Evolutionary conservation across 2,113 vertebrate genomes (phyloP).

Genomic region (Brevimyrus niger): DNA sequence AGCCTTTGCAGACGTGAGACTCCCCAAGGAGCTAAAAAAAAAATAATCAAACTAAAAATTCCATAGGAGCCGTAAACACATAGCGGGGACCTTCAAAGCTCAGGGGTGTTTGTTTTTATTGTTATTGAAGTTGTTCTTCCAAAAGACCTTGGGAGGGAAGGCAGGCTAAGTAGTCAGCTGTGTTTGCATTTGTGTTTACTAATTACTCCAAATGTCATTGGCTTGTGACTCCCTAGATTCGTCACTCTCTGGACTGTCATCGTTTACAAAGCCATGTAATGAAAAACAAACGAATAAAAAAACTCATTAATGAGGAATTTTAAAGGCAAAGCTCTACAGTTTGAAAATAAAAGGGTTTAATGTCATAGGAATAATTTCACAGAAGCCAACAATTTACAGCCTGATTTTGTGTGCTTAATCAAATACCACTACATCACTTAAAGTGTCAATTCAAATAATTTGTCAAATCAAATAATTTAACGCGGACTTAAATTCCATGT

Average conservation of each 20-base stretch:
- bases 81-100: not conserved
- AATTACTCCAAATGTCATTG: constrained; percentile 10
- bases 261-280: not conserved
- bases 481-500: not conserved
- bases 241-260: not conserved
- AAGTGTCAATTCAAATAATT: not conserved
- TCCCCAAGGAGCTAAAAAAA: not conserved
- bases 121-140: constrained; percentile 4
- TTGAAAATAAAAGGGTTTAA: not conserved
- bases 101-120: not conserved
- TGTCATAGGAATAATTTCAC: constrained; percentile 4
- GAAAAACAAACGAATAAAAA: not conserved
- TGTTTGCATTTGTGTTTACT: not conserved
- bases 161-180: not conserved
- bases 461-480: not conserved
- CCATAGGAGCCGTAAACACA: not conserved
- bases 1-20: not conserved
- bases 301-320: not conserved
- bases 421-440: not conserved
- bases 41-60: constrained; percentile 11
- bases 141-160: constrained; percentile 8
- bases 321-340: not conserved
- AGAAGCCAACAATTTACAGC: not conserved
- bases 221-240: not conserved
- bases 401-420: not conserved